Conservation (phyloP, 2,888 invertebrate genomes). For the Caenorhabditis sinica region DNA sequence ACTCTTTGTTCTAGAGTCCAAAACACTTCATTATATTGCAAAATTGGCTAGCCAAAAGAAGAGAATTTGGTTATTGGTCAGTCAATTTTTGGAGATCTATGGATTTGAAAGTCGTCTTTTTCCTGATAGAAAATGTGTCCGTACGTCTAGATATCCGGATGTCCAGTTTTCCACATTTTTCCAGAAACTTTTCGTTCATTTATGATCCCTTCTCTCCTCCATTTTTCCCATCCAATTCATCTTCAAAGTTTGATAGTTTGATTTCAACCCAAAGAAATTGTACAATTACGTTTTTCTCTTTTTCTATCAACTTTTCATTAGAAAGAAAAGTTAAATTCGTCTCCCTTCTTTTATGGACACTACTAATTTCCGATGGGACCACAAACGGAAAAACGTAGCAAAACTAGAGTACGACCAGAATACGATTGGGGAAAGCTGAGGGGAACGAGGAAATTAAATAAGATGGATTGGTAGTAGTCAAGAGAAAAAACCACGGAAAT, state of each 20-base stretch:
- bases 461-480: background rate
- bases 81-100: background rate
- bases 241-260: background rate
- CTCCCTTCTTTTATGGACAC: background rate
- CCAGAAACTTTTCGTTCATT: too few species aligned
- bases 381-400: too few species aligned
- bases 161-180: background rate
- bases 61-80: constrained; percentile 2
- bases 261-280: background rate
- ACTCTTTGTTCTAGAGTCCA: background rate
- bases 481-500: background rate
- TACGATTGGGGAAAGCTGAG: background rate
- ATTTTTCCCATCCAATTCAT: background rate
- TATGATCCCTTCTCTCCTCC: background rate
- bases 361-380: background rate
- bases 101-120: background rate
- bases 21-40: constrained; percentile 7
- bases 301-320: too few species aligned
- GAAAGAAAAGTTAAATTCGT: background rate
- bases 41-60: background rate
- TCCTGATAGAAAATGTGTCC: too few species aligned
- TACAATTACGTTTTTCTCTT: background rate
- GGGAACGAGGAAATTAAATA: constrained; percentile 7
- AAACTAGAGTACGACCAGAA: constrained; percentile 24
- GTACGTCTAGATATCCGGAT: background rate